A percentile compares a stretch with the other conserved stretches of the same genome.
Conservation (phyloP, 2,113 vertebrate species). For the Gallinago media region DNA sequence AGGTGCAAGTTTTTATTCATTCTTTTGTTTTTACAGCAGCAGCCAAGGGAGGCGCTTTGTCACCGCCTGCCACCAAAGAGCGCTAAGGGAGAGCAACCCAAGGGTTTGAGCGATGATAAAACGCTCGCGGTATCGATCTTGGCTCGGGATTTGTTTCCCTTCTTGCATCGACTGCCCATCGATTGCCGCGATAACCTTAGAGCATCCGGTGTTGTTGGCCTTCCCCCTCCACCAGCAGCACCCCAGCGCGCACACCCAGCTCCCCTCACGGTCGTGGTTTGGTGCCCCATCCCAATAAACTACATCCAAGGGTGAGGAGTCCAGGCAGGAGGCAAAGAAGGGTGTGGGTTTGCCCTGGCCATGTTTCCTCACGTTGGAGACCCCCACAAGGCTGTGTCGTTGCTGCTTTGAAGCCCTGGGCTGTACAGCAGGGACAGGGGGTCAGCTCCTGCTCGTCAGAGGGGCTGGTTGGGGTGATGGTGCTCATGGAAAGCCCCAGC, state of each 20-base stretch:
- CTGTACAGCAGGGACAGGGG: neutral
- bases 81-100: constrained; percentile 2
- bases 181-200: constrained; percentile 66
- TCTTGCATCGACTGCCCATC: constrained; percentile 73
- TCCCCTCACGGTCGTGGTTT: neutral
- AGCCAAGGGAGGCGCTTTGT: neutral
- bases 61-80: neutral
- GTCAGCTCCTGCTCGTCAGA: accelerated
- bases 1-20: neutral
- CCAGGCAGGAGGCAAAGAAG: neutral
- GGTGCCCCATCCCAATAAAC: neutral
- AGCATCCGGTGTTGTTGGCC: constrained; percentile 13
- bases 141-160: constrained; percentile 71
- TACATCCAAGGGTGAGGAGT: neutral
- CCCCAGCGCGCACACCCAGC: neutral
- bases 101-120: constrained; percentile 56
- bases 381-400: neutral
- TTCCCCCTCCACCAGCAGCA: neutral
- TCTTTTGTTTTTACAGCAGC: constrained; percentile 24
- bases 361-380: accelerated
- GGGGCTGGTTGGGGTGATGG: neutral
- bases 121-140: constrained; percentile 62
- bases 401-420: neutral
- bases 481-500: neutral
- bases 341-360: neutral